Evolutionary conservation across 2,888 invertebrate species (phyloP), one percentile per base, ranked within the genome.

Genomic region (Balanococcus diminutus): DNA sequence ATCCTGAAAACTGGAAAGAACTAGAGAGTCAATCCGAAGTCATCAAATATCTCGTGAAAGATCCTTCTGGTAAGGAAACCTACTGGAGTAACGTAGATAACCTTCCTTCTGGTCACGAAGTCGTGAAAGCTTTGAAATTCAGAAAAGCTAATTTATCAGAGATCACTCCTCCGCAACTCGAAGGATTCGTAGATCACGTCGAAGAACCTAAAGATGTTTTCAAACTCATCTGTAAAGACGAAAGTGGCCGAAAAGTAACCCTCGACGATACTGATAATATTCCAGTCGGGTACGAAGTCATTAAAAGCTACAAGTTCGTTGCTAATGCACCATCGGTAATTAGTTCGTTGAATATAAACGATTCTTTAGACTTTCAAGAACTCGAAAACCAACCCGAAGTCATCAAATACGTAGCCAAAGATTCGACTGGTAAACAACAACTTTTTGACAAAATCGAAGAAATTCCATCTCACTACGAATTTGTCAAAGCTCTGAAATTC

Each of bases 251-350:
- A 79, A 36, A 79, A 16, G 75, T 79, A 9, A 36, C 36, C 6
- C 36, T 79, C 19, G 83, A 61, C 6, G 83, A 83, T 19, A 31
- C 36, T 1, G 83, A 83, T n/a, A 19, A 36, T 6, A 28, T 83
- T 16, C 83, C 83, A 8, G 83, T 36, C n/a, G 83, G 83, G 4
- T 83, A 19, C 28, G 56, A 83, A 61, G 61, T 83, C 6, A 36
- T 83, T 19, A 46, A 46, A 82, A 82, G 46, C 32, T 82, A 51
- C 28, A 82, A 82, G 9, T 32, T 82, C 8, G 82, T 56, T 16
- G 28, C 82, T 51, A 42, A 56, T 5, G 14, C 46, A 82, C 75
- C 75, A n/a, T n/a, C 32, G 19, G 75, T 79, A 9, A 32, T 79
- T 1, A 22, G 11, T 19, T 79, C 75, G 9, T 36, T 79, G 22